Percentiles rank a stretch among this genome's conserved stretches.
Conservation (phyloP, 2,797 vertebrate genomes). For the Acanthornis magna region DNA sequence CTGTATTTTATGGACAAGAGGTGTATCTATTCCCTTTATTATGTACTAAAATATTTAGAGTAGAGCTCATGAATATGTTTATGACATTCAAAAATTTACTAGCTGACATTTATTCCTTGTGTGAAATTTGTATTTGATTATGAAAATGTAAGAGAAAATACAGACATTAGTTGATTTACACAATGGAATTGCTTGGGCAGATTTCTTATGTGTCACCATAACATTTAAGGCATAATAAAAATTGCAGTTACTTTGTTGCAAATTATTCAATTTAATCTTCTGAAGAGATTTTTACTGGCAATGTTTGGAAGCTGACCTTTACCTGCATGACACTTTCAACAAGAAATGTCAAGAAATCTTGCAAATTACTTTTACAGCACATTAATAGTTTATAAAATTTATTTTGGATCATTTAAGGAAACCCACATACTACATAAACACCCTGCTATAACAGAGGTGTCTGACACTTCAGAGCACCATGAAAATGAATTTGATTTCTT, state of each 20-base stretch:
- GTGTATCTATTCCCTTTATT: conserved; percentile 42
- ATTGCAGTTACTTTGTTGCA: not conserved
- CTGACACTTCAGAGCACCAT: not conserved
- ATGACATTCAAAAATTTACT: conserved; percentile 28
- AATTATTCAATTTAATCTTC: conserved; percentile 47
- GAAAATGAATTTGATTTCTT: not conserved
- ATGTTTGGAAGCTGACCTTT: conserved; percentile 41
- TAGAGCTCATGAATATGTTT: conserved; percentile 43
- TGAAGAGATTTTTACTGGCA: not conserved
- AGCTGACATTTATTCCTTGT: conserved; percentile 10
- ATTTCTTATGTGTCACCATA: conserved; percentile 1
- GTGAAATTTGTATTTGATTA: conserved; percentile 52
- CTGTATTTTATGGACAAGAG: conserved; percentile 38
- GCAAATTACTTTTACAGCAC: conserved; percentile 8
- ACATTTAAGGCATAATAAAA: conserved; percentile 37
- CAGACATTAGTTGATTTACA: conserved; percentile 10
- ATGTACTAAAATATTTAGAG: conserved; percentile 55
- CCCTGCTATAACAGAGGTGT: not conserved
- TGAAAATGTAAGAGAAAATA: not conserved
- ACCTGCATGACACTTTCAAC: conserved; percentile 3
- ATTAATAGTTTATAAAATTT: conserved; percentile 6
- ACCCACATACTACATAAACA: not conserved
- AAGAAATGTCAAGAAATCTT: conserved; percentile 38
- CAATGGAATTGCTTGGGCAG: not conserved
- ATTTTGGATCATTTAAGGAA: not conserved